Evolutionary conservation across 2,113 vertebrate species (phyloP), one percentile per base, ranked within the genome.

Genomic region (Plecotus auritus): DNA sequence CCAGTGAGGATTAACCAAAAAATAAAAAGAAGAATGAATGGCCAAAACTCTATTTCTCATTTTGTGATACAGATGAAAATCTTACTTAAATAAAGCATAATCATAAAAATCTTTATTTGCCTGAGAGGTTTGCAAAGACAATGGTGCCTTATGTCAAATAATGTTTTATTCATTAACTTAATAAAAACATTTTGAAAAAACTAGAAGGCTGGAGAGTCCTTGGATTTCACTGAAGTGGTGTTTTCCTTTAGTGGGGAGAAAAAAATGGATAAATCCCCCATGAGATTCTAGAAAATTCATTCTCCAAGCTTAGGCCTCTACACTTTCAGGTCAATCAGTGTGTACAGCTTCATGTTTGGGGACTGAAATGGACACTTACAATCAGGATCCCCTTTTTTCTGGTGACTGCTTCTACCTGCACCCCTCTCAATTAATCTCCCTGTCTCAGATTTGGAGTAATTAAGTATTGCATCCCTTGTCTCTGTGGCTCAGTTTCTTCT

Each of bases 1-100:
- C 59, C 0, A 4, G 23, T 61, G 59, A 61, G 59, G 59, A 61
- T 28, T 61, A 61, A 61, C 23, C 59, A 61, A 61, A 61, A 61
- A 61, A 61, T 61, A 59, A 59, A 59, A 59, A 59, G 23, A 61
- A 61, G 11, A 61, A 61, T 28, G 14, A 92, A 64, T 88, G 93
- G 32, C 78, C 45, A 7, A 95, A 74, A 70, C 32, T 13, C 5
- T 28, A 59, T 66, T 76, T 88, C 28, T 59, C 8, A 42, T 87
- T 87, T 49, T 85, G 22, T 91, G 64, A 87, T 17, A 37, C 32
- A 78, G 26, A 84, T 83, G 42, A 92, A 93, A 59, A 51, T 85
- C 2, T 69, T 84, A 77, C n/a, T 94, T 85, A 66, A 95, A 95
- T 54, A 70, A 32, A 77, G 45, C 59, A 90, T 81, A 77, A 89